Percentiles rank a stretch among this genome's conserved stretches.
Conservation (phyloP, 2,113 vertebrate species). For the Pagrus major region DNA sequence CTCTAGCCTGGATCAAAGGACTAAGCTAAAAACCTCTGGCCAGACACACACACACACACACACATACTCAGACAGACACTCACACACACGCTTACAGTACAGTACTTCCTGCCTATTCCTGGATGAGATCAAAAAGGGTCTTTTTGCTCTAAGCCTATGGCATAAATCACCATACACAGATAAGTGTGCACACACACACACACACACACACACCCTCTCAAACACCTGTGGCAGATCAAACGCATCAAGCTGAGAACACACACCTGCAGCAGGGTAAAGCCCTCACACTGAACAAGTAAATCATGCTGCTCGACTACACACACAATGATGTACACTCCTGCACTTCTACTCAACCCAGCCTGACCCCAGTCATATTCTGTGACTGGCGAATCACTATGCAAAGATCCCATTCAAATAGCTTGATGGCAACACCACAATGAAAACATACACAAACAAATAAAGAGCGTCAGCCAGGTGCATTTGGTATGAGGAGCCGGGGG, state of each 20-base stretch:
- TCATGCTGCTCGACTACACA: slow-evolving; percentile 53
- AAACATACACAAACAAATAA: slow-evolving; percentile 54
- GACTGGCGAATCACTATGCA: slow-evolving; percentile 64
- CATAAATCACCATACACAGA: slow-evolving; percentile 62
- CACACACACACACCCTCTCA: slow-evolving; percentile 36
- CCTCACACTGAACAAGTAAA: slow-evolving; percentile 62
- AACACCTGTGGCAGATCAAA: slow-evolving; percentile 75
- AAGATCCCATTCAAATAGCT: slow-evolving; percentile 65
- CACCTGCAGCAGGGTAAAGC: slow-evolving; percentile 67
- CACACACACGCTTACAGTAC: slow-evolving; percentile 17
- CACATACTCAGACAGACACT: slow-evolving; percentile 22
- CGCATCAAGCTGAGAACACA: slow-evolving; percentile 57
- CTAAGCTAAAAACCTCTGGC: slow-evolving; percentile 68
- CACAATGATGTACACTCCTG: slow-evolving; percentile 33
- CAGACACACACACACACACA: slow-evolving; percentile 48
- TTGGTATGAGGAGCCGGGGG: not conserved
- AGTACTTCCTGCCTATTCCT: slow-evolving; percentile 55
- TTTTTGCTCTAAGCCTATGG: slow-evolving; percentile 54
- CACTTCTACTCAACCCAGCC: slow-evolving; percentile 15
- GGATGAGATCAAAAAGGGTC: slow-evolving; percentile 69
- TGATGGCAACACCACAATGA: slow-evolving; percentile 24
- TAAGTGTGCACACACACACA: slow-evolving; percentile 16
- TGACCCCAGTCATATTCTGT: slow-evolving; percentile 48
- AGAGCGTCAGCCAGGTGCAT: slow-evolving; percentile 50
- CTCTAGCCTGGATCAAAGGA: slow-evolving; percentile 73